Base-by-base conservation (phyloP, 2,888 invertebrate species). In the Congeria kusceri region DNA sequence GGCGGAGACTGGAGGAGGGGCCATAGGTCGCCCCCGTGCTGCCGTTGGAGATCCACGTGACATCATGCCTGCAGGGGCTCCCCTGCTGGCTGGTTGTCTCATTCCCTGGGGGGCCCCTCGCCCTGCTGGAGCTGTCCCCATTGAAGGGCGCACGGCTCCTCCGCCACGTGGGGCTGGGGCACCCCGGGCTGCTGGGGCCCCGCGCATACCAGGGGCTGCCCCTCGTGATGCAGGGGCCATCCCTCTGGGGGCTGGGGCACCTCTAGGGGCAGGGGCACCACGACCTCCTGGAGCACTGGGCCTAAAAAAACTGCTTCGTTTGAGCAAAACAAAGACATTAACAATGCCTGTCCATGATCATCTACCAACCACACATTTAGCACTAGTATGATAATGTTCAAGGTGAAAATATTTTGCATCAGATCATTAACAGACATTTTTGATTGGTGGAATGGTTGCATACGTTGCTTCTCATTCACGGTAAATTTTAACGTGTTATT, bases 181-280 rank as follows among this genome's bases (percentile, higher is more conserved):
- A 28, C 83, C 82, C 39, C 84, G 59, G 0, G 69, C 77, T 20
- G 81, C 70, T 49, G 83, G 83, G 0, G 73, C 64, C 27, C 78
- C 78, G 44, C 77, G 44, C 32, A 32, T 32, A 0, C 68, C 57
- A 3, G 53, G 61, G 18, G 70, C 59, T n/a, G 44, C 72, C 25
- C 72, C 76, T 47, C 69, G 28, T 53, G 64, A 59, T 5, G 49
- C 49, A 49, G 49, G 49, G 18, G 49, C 49, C 49, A 18, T 20
- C 23, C 64, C 47, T 47, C 25, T 4, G 39, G 71, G 63, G 15
- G 71, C 23, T 23, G 27, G 49, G n/a, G 64, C 76, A 29, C 76
- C 76, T n/a, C 76, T 53, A 5, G 71, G 59, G 1, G 76, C 68
- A 39, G 79, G 82, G 18, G 63, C 78, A 28, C 83, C 82, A 44